Percentiles rank a stretch among this genome's conserved stretches.
Conservation (phyloP, 2,797 vertebrate genomes). For the Avahi laniger region DNA sequence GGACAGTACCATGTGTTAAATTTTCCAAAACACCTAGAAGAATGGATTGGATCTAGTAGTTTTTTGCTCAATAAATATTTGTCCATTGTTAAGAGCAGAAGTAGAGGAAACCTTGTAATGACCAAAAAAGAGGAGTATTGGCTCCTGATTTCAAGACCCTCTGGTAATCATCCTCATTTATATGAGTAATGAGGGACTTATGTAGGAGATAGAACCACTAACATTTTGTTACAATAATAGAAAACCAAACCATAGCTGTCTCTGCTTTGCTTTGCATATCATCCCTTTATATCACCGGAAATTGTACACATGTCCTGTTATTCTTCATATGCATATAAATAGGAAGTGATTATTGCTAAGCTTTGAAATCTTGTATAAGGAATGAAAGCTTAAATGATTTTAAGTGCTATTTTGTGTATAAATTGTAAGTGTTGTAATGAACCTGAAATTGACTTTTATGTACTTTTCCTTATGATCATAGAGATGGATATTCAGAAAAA, state of each 20-base stretch:
- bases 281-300: not conserved
- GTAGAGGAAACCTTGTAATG: not conserved
- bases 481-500: constrained; percentile 98
- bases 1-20: not conserved
- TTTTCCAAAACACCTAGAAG: not conserved
- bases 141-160: not conserved
- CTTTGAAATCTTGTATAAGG: not conserved
- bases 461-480: constrained; percentile 79
- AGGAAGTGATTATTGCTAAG: not conserved
- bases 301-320: not conserved
- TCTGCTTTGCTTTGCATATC: not conserved
- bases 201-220: not conserved
- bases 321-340: rapidly evolving
- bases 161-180: not conserved
- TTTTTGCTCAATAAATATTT: not conserved
- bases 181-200: not conserved
- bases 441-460: constrained; percentile 42
- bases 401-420: not conserved
- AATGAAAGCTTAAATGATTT: not conserved
- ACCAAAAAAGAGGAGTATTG: not conserved
- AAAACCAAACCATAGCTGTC: not conserved
- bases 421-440: not conserved
- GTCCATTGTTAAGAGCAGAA: not conserved
- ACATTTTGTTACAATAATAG: not conserved
- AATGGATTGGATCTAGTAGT: not conserved